These are phyloP conservation scores for Barypeithes pellucidus DNA, from an alignment of 2,888 invertebrate genomes.

Conservation along the genomic window DNA sequence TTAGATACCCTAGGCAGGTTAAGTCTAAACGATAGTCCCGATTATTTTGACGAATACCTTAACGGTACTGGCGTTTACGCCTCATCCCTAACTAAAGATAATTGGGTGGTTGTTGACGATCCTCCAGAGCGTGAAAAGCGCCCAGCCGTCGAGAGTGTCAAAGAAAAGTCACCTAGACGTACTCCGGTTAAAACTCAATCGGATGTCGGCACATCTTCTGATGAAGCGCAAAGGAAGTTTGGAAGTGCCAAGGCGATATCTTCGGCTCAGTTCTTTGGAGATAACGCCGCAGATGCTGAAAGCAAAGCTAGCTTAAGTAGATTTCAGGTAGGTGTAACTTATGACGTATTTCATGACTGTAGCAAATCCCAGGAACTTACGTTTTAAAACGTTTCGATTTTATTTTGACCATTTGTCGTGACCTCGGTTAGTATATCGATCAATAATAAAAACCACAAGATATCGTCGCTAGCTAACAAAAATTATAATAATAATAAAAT, in stretches of 20 bases:
- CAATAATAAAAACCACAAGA: no score
- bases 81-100: constrained; percentile 57
- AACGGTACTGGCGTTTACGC: constrained; percentile 65
- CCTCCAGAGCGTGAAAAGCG: constrained; percentile 58
- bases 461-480: no score
- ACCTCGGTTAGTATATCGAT: no score
- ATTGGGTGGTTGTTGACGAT: constrained; percentile 71
- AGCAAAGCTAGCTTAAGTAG: constrained; percentile 76
- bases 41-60: constrained; percentile 74
- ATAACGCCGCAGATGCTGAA: constrained; percentile 76
- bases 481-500: no score
- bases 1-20: constrained; percentile 49
- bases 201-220: constrained; percentile 62
- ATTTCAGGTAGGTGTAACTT: constrained; percentile 78
- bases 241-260: constrained; percentile 98
- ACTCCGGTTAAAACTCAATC: constrained; percentile 9
- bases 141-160: constrained; percentile 35
- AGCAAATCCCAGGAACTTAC: no score
- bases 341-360: no score
- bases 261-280: constrained; percentile 96
- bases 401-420: no score
- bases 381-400: no score
- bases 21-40: constrained; percentile 58
- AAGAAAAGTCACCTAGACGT: constrained; percentile 32
- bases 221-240: constrained; percentile 95